Base-by-base conservation (phyloP, 2,113 vertebrate species). In the Perca fluviatilis region DNA sequence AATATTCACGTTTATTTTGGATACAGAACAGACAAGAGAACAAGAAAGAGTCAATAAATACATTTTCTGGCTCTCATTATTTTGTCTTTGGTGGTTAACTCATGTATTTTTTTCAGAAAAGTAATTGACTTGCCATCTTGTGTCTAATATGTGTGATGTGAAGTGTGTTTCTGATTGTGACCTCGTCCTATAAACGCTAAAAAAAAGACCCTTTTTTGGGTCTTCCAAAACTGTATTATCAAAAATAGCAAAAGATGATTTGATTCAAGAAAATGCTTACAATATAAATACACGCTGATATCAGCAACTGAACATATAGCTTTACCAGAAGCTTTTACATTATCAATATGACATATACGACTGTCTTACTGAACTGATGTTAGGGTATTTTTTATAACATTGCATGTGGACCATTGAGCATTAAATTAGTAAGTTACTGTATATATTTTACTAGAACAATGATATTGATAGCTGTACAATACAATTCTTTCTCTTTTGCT, bases 181-280 rank as follows among this genome's bases (percentile, higher is more conserved):
- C 43, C 3, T 19, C 30, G 25, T 25, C 25, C 25, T 25, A 25
- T 25, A 25, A 25, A 25, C 25, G 2, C 27, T 27, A 27, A 27
- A 27, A 27, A 27, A 27, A 77, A 68, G 11, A 11, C 2, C 2
- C 50, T 0, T 30, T n/a, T 12, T n/a, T 36, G 14, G n/a, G 21
- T 61, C 47, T 4, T 63, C 43, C 2, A 43, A 54, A 62, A 54
- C 14, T 23, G 7, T 63, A 4, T 54, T 9, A 46, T 60, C n/a
- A 60, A 30, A 67, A 75, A 61, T 69, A 79, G 30, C 10, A 36
- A 43, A 18, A 16, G 18, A 67, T 70, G 30, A 9, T 53, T 81
- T 3, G 46, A 0, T n/a, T 66, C 40, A 60, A 60, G 40, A 68
- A 0, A 12, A 56, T 53, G 8, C 47, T 9, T 30, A 5, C 47